Conservation (phyloP, 92 coral and sea anemone species). For the Ricordea florida region DNA sequence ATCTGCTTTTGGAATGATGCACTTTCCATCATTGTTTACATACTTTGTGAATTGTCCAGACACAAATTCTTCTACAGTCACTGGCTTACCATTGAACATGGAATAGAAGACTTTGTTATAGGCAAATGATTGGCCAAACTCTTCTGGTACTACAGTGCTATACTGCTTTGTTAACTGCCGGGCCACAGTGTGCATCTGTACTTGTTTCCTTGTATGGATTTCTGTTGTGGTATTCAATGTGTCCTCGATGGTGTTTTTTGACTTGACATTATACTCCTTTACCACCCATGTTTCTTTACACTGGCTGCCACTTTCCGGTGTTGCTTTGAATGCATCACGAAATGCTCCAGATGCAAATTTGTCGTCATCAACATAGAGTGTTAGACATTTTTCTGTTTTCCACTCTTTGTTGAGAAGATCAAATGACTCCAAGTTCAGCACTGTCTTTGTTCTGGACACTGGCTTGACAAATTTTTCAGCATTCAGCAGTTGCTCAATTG, state of each 20-base stretch:
- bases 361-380: slow-evolving; percentile 48
- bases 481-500: slow-evolving; percentile 62
- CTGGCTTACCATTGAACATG: slow-evolving; percentile 48
- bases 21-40: slow-evolving; percentile 66
- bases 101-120: slow-evolving; percentile 67
- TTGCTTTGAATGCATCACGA: slow-evolving; percentile 74
- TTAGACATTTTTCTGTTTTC: slow-evolving; percentile 45
- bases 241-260: slow-evolving; percentile 56
- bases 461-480: slow-evolving; percentile 75
- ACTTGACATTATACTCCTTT: slow-evolving; percentile 52
- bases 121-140: slow-evolving; percentile 65
- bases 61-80: slow-evolving; percentile 74
- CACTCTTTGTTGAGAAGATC: slow-evolving; percentile 47
- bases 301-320: slow-evolving; percentile 15
- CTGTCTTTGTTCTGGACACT: slow-evolving; percentile 49
- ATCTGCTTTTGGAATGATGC: slow-evolving; percentile 40
- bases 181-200: slow-evolving; percentile 80
- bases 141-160: slow-evolving; percentile 37
- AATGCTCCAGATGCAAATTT: slow-evolving; percentile 79
- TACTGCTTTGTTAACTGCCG: slow-evolving; percentile 54
- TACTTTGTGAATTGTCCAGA: slow-evolving; percentile 66
- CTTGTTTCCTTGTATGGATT: slow-evolving; percentile 67
- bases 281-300: slow-evolving; percentile 58
- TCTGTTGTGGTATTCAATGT: slow-evolving; percentile 42
- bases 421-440: slow-evolving; percentile 59